Conservation (phyloP, 2,888 invertebrate genomes). For the Habrosyne pyritoides region DNA sequence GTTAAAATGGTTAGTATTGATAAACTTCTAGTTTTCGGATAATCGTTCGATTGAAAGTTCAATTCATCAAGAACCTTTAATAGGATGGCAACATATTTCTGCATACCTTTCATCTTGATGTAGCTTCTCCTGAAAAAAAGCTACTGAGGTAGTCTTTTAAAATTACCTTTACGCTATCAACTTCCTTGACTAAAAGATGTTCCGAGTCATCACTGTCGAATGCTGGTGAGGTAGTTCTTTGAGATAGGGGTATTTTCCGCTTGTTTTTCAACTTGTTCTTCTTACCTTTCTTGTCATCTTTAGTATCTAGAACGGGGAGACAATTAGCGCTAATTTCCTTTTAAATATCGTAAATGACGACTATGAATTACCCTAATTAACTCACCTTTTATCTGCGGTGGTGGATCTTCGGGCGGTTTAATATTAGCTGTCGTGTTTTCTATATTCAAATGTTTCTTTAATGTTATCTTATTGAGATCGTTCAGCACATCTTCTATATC, state of each 20-base stretch:
- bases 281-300: constrained; percentile 68
- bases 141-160: neutral
- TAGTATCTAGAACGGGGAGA: constrained; percentile 33
- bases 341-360: neutral
- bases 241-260: constrained; percentile 40
- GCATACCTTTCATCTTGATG: too few species aligned
- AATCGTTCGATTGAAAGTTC: too few species aligned
- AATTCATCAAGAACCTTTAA: too few species aligned
- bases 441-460: constrained; percentile 73
- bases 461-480: constrained; percentile 74
- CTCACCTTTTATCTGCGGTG: constrained; percentile 56
- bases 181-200: constrained; percentile 66
- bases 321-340: neutral
- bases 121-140: neutral
- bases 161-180: constrained; percentile 72
- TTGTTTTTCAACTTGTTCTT: constrained; percentile 68
- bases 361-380: too few species aligned
- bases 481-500: constrained; percentile 76
- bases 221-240: constrained; percentile 46
- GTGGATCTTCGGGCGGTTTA: constrained; percentile 65
- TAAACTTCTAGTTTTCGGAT: too few species aligned
- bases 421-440: constrained; percentile 79
- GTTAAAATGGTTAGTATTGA: too few species aligned
- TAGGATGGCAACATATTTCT: too few species aligned
- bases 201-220: constrained; percentile 74